These are phyloP conservation scores for Anthoscopus minutus DNA, from an alignment of 2,113 vertebrate species.

Conservation along the genomic window DNA sequence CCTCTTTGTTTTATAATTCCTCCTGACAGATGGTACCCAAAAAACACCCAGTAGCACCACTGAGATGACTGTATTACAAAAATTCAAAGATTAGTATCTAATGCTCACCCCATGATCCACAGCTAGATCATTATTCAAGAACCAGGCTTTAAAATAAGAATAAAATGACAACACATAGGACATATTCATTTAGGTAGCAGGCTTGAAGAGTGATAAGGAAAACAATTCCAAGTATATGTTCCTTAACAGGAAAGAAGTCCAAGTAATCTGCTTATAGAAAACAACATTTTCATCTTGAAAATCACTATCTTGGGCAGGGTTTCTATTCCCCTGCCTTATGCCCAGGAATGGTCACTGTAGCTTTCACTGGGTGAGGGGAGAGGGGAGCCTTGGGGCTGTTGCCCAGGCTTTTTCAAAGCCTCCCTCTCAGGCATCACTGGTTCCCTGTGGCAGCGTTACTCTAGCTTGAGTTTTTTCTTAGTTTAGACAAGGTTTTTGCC, in stretches of 20 bases:
- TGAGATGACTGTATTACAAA: background rate
- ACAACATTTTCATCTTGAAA: background rate
- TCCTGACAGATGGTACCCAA: background rate
- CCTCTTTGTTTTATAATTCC: background rate
- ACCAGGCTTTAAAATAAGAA: background rate
- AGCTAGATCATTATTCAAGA: background rate
- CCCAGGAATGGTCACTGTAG: background rate
- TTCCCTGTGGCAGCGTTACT: rapidly evolving
- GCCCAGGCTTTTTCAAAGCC: background rate
- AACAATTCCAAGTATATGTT: background rate
- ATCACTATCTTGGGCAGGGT: background rate
- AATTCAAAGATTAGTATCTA: background rate
- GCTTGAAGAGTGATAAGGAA: background rate
- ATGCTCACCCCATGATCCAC: background rate
- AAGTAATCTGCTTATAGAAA: background rate
- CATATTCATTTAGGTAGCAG: background rate
- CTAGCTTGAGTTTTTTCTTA: no score
- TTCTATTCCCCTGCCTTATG: background rate
- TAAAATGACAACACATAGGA: background rate
- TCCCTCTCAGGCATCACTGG: background rate
- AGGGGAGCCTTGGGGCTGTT: no score
- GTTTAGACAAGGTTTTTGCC: background rate
- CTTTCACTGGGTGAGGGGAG: rapidly evolving
- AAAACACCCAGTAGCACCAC: background rate
- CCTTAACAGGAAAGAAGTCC: background rate